A percentile compares a stretch with the other conserved stretches of the same genome.
Conservation (phyloP, 2,888 invertebrate species). For the Heliconius hortense region DNA sequence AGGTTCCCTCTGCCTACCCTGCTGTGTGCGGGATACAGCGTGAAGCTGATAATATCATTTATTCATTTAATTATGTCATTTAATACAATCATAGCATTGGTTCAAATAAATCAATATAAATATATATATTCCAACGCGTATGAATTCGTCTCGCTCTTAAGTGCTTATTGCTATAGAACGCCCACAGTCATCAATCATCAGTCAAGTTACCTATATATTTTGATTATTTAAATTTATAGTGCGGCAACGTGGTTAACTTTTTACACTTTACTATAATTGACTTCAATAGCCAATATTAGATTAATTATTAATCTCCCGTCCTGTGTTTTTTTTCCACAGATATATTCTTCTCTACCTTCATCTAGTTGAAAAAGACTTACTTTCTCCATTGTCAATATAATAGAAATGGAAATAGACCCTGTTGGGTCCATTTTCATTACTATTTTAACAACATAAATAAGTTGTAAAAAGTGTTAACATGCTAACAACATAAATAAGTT, state of each 20-base stretch:
- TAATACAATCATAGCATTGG: not conserved
- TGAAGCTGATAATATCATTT: too few species aligned
- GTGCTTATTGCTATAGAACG: not conserved
- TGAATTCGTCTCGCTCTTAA: not conserved
- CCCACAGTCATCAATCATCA: slow-evolving; percentile 5
- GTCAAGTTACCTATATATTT: not conserved
- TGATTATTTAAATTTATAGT: slow-evolving; percentile 8
- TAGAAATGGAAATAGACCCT: too few species aligned
- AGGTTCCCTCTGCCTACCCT: too few species aligned
- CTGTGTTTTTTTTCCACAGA: not conserved
- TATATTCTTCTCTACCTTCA: not conserved
- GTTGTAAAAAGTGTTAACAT: too few species aligned
- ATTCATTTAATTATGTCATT: not conserved
- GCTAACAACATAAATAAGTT: too few species aligned
- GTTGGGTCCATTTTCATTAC: too few species aligned
- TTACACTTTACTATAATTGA: not conserved
- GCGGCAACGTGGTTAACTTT: not conserved
- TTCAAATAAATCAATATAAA: slow-evolving; percentile 5
- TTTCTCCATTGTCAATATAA: too few species aligned
- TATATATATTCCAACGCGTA: not conserved
- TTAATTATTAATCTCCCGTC: not conserved
- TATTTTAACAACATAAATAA: too few species aligned
- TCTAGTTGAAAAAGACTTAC: too few species aligned
- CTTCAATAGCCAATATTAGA: not conserved
- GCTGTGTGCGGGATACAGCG: too few species aligned